Evolutionary conservation across 2,113 vertebrate genomes (phyloP).

Genomic region (Cygnus atratus): DNA sequence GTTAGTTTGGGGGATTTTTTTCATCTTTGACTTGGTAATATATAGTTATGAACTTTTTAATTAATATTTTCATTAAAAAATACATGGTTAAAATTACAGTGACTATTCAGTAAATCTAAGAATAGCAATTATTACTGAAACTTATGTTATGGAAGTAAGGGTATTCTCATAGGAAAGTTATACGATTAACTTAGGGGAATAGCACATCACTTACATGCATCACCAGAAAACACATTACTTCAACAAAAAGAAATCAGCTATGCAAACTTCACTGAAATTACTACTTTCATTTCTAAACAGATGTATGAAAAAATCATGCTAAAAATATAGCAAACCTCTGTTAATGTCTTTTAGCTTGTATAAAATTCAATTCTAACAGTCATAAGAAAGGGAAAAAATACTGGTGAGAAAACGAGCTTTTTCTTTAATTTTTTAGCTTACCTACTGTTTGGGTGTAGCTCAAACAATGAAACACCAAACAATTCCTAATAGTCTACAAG

Average conservation of each 20-base stretch:
- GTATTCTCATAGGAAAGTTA: not conserved
- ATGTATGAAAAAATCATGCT: not conserved
- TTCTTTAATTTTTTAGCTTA: not conserved
- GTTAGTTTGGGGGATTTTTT: not conserved
- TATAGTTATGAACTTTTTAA: not conserved
- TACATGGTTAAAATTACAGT: not conserved
- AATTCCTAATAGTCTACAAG: not conserved
- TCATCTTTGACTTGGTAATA: not conserved
- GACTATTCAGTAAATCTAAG: not conserved
- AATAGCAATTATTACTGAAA: not conserved
- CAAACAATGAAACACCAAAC: not conserved
- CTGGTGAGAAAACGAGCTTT: not conserved
- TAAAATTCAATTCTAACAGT: not conserved
- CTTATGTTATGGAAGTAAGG: not conserved
- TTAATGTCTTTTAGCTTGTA: not conserved
- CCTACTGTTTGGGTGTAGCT: not conserved
- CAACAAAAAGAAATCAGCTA: not conserved
- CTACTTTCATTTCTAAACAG: not conserved
- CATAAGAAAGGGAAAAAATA: not conserved
- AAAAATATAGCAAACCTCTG: not conserved
- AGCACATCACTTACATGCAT: not conserved
- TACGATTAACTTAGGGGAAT: not conserved
- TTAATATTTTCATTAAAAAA: not conserved
- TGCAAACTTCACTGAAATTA: not conserved
- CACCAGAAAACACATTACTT: not conserved